phyloP scores from a whole-genome alignment of 64 coral and sea anemone species.

The Stichodactyla mertensii region DNA sequence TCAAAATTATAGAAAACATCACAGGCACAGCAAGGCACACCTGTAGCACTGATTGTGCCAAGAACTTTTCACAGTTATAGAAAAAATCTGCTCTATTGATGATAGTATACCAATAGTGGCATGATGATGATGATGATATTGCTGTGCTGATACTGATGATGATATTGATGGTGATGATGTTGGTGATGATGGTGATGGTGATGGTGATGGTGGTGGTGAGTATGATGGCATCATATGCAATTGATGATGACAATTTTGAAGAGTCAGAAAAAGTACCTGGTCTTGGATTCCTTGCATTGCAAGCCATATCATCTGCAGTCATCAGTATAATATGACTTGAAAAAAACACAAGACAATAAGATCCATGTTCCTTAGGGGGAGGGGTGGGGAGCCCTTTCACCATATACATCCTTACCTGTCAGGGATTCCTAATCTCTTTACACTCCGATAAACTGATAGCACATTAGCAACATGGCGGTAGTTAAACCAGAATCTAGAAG shows the following conservation, averaged over 20 bases:
- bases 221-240: not conserved
- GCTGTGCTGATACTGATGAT: too few species aligned
- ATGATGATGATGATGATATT: not conserved
- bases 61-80: too few species aligned
- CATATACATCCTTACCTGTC: slow-evolving; percentile 50
- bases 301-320: slow-evolving; percentile 99
- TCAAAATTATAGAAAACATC: too few species aligned
- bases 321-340: slow-evolving; percentile 96
- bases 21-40: too few species aligned
- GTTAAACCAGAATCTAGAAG: slow-evolving; percentile 98
- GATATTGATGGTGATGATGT: not conserved
- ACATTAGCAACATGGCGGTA: slow-evolving; percentile 98
- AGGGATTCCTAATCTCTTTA: slow-evolving; percentile 94
- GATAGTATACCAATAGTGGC: not conserved
- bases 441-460: slow-evolving; percentile 92
- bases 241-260: not conserved
- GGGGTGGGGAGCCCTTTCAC: not conserved
- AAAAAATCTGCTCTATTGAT: not conserved
- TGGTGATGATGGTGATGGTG: not conserved
- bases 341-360: not conserved
- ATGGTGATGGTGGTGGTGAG: not conserved
- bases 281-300: slow-evolving; percentile 93
- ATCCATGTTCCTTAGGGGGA: not conserved
- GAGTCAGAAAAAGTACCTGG: slow-evolving; percentile 40
- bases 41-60: too few species aligned